Conservation (phyloP, 1,140 invertebrate genomes). For the Trialeurodes vaporariorum region DNA sequence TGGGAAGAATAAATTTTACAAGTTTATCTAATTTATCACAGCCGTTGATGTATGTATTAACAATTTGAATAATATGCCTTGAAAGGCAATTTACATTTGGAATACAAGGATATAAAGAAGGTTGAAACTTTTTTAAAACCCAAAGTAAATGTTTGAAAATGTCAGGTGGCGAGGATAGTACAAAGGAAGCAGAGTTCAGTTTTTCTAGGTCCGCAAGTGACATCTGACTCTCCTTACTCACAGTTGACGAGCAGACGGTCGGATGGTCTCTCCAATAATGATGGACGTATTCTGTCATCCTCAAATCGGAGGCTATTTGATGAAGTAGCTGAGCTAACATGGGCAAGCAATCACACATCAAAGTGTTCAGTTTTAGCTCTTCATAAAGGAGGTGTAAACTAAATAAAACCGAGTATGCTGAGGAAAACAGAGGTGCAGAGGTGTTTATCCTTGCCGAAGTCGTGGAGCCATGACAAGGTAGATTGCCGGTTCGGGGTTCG, state of each 20-base stretch:
- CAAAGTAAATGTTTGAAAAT: constrained; percentile 55
- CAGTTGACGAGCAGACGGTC: constrained; percentile 33
- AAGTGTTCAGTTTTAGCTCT: constrained; percentile 70
- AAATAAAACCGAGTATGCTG: constrained; percentile 62
- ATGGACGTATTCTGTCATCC: constrained; percentile 53
- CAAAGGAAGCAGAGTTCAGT: constrained; percentile 8
- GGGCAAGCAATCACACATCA: constrained; percentile 52
- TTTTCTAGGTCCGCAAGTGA: not conserved
- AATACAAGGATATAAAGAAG: constrained; percentile 51
- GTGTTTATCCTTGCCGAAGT: constrained; percentile 44
- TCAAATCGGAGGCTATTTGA: constrained; percentile 66
- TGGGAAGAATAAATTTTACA: not conserved
- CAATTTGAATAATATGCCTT: not conserved
- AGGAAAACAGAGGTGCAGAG: constrained; percentile 55
- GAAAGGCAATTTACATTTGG: constrained; percentile 26
- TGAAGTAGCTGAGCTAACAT: constrained; percentile 59
- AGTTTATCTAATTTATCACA: not conserved
- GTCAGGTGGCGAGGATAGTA: constrained; percentile 45
- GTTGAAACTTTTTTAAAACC: constrained; percentile 40
- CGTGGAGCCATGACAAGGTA: constrained; percentile 22
- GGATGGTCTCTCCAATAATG: constrained; percentile 85
- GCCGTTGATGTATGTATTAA: not conserved
- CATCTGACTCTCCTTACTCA: not conserved
- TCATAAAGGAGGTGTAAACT: constrained; percentile 81
- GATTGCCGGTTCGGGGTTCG: constrained; percentile 17